phyloP scores from a whole-genome alignment of 1,140 invertebrate genomes.

The Drosophila kepulauana region DNA sequence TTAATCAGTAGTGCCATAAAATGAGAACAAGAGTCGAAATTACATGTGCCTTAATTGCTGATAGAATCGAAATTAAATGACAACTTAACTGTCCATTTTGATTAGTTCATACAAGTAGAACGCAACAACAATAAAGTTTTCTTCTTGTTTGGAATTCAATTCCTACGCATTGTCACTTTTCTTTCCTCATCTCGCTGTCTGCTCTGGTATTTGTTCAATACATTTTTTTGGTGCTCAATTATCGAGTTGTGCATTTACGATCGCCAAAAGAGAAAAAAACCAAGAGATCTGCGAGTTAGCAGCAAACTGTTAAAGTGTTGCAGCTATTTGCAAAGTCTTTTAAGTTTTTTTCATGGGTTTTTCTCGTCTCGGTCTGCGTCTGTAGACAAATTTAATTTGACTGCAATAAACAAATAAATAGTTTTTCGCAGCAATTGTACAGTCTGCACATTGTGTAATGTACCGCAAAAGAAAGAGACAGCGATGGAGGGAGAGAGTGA shows the following conservation, averaged over 20 bases:
- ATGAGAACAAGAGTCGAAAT: too few species aligned
- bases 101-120: neutral
- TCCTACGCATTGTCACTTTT: conserved; percentile 25
- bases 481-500: neutral
- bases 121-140: neutral
- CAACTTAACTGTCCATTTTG: neutral
- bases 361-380: neutral
- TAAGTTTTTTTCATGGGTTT: neutral
- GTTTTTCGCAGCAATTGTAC: conserved; percentile 19
- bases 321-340: conserved; percentile 27
- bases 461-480: neutral
- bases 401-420: conserved; percentile 14
- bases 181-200: neutral
- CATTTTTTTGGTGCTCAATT: conserved; percentile 22
- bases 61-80: too few species aligned
- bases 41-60: too few species aligned
- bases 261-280: neutral
- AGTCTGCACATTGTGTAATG: conserved; percentile 29
- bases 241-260: neutral
- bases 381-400: conserved; percentile 20
- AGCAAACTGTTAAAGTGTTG: conserved; percentile 26
- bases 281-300: conserved; percentile 5
- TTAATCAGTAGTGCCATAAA: too few species aligned
- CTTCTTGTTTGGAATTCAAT: neutral
- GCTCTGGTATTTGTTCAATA: conserved; percentile 4